A percentile compares a stretch with the other conserved stretches of the same genome.
These are phyloP conservation scores for Origma solitaria DNA, from an alignment of 2,113 vertebrate species.

Conservation along the genomic window DNA sequence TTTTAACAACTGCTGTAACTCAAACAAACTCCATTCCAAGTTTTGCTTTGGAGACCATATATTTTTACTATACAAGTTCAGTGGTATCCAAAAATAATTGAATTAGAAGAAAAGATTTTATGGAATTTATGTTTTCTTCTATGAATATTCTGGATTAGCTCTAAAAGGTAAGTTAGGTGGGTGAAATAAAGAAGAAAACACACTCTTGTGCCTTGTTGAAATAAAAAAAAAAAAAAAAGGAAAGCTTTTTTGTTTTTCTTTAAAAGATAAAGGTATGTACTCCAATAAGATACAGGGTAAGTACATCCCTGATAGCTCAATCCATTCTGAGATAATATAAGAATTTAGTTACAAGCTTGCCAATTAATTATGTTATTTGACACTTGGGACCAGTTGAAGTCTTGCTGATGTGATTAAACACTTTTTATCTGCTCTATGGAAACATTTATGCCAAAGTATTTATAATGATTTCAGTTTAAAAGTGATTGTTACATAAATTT, in stretches of 20 bases:
- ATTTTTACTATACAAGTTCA: background rate
- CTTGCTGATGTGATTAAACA: slow-evolving; percentile 17
- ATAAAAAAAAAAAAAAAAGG: no score
- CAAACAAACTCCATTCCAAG: background rate
- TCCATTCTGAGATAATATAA: background rate
- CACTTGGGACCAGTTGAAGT: background rate
- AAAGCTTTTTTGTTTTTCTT: background rate
- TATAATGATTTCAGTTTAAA: background rate
- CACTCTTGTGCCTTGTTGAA: background rate
- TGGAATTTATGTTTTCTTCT: background rate
- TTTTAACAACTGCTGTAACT: background rate
- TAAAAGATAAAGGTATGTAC: background rate
- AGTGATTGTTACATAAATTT: background rate
- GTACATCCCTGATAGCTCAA: background rate
- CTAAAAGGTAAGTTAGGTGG: background rate
- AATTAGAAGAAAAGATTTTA: background rate
- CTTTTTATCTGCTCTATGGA: background rate
- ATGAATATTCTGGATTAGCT: background rate
- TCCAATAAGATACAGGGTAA: background rate
- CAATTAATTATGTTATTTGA: slow-evolving; percentile 41
- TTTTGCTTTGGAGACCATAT: background rate
- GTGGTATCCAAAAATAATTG: background rate
- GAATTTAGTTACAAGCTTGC: background rate
- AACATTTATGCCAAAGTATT: background rate
- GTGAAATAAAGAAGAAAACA: background rate